A percentile compares a stretch with the other conserved stretches of the same genome.
Evolutionary conservation across 2,888 invertebrate genomes (phyloP).

Genomic region (Nowickia ferox): DNA sequence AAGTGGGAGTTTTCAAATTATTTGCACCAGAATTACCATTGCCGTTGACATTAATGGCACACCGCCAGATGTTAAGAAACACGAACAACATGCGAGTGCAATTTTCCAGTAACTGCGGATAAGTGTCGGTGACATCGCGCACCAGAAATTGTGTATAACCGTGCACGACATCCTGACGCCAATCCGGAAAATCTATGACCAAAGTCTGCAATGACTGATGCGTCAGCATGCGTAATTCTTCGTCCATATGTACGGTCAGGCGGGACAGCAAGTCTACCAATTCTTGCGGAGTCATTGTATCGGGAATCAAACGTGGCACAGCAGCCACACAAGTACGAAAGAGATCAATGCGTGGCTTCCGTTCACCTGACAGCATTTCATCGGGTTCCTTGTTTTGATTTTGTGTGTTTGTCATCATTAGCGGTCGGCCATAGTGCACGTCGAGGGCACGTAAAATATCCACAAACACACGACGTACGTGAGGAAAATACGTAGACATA

Average conservation of each 20-base stretch:
- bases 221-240: conserved; percentile 96
- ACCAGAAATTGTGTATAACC: conserved; percentile 97
- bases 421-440: conserved; percentile 96
- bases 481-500: conserved; percentile 97
- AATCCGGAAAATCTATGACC: conserved; percentile 97
- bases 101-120: conserved; percentile 91
- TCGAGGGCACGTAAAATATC: conserved; percentile 97
- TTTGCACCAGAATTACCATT: conserved; percentile 69
- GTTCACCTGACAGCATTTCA: conserved; percentile 96
- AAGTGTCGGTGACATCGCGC: conserved; percentile 89
- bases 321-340: conserved; percentile 99
- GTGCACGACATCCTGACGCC: conserved; percentile 97
- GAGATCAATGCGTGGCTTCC: conserved; percentile 98
- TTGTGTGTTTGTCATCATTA: conserved; percentile 98
- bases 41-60: conserved; percentile 85
- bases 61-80: conserved; percentile 95
- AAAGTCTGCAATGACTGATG: conserved; percentile 98
- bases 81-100: conserved; percentile 96
- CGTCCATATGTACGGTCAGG: conserved; percentile 99
- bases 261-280: conserved; percentile 96
- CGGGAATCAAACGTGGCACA: conserved; percentile 98
- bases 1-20: conserved; percentile 75
- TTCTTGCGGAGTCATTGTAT: conserved; percentile 97
- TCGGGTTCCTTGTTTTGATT: conserved; percentile 97
- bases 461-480: conserved; percentile 96